A percentile compares a stretch with the other conserved stretches of the same genome.
Conservation (phyloP, 2,797 vertebrate genomes). For the Morelia viridis region DNA sequence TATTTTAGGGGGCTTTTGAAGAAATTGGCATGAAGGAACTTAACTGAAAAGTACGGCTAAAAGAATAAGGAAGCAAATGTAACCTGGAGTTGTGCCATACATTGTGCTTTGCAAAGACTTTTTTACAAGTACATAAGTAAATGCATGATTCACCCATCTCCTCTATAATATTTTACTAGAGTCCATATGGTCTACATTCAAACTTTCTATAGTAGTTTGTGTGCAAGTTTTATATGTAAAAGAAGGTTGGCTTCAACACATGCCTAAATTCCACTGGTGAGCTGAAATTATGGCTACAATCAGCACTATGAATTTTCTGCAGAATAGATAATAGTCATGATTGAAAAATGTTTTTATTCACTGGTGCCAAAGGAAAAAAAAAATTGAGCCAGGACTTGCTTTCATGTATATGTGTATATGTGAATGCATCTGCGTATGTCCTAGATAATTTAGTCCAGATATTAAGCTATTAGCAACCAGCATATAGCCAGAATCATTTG, state of each 20-base stretch:
- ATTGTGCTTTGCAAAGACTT: not conserved
- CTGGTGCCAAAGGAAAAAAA: conserved; percentile 55
- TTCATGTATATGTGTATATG: not conserved
- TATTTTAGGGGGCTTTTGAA: not conserved
- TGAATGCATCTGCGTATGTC: not conserved
- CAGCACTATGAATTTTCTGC: not conserved
- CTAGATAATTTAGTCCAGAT: conserved; percentile 58
- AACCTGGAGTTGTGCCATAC: not conserved
- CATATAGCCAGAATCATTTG: conserved; percentile 45
- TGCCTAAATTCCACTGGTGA: not conserved
- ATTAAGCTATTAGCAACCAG: conserved; percentile 44
- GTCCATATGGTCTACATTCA: not conserved
- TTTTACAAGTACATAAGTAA: not conserved
- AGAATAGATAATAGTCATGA: not conserved
- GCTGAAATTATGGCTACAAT: not conserved
- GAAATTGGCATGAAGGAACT: not conserved
- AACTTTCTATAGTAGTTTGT: conserved; percentile 17
- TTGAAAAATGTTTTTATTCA: conserved; percentile 6
- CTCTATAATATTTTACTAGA: not conserved
- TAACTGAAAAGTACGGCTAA: not conserved
- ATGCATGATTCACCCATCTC: not conserved
- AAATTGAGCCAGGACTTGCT: conserved; percentile 48
- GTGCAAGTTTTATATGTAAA: not conserved
- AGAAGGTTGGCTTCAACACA: not conserved
- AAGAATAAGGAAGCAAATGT: not conserved